Conservation (phyloP, 2,797 vertebrate genomes). For the Girardinus metallicus region DNA sequence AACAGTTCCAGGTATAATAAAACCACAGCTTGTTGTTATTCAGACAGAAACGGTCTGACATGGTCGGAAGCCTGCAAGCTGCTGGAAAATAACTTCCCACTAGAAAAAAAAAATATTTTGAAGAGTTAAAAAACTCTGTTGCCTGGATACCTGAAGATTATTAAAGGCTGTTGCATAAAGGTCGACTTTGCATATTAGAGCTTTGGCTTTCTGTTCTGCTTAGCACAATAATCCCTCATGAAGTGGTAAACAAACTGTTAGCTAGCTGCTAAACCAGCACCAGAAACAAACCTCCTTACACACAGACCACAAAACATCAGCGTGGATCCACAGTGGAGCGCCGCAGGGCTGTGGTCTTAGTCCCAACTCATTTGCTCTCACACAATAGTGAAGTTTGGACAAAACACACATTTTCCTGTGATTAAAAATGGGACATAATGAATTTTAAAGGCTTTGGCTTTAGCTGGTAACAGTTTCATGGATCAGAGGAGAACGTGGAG, state of each 20-base stretch:
- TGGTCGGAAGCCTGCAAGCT: too few relatives aligned
- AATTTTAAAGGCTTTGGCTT: not conserved
- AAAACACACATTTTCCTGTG: not conserved
- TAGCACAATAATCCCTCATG: not conserved
- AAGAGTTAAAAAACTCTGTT: too few relatives aligned
- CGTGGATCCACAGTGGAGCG: not conserved
- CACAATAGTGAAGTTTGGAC: not conserved
- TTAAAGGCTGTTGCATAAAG: too few relatives aligned
- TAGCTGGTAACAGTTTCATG: not conserved
- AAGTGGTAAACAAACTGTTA: not conserved
- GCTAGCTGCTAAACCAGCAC: not conserved
- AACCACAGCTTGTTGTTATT: not conserved
- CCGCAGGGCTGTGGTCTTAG: not conserved
- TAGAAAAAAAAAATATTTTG: too few relatives aligned
- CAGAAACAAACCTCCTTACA: not conserved
- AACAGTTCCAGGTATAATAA: not conserved
- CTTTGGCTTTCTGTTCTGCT: too few relatives aligned
- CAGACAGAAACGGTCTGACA: not conserved
- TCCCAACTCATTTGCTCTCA: not conserved
- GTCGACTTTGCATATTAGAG: too few relatives aligned
- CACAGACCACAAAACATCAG: not conserved
- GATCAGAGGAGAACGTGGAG: not conserved
- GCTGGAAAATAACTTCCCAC: not conserved
- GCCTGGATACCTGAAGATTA: too few relatives aligned
- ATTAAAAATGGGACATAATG: not conserved